Evolutionary conservation across 2,797 vertebrate species (phyloP).

Genomic region (Novumbra hubbsi): DNA sequence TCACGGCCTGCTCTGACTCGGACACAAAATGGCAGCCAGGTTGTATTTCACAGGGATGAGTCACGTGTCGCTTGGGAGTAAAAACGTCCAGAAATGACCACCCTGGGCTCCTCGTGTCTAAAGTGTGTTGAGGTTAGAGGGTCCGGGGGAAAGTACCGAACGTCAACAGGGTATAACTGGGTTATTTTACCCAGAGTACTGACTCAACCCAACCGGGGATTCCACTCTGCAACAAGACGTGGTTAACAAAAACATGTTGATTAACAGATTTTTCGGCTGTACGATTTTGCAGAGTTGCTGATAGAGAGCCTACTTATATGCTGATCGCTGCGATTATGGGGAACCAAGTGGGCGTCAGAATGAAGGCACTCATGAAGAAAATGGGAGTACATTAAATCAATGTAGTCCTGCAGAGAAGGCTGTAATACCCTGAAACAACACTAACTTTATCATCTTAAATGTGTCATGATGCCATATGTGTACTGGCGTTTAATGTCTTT

Average conservation of each 20-base stretch:
- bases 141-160: too few species aligned
- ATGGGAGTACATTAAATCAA: conserved; percentile 71
- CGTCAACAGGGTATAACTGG: conserved; percentile 53
- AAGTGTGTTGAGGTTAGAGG: conserved; percentile 46
- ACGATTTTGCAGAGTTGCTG: conserved; percentile 74
- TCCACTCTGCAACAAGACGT: conserved; percentile 72
- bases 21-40: conserved; percentile 77
- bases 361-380: conserved; percentile 73
- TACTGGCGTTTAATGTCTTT: conserved; percentile 18
- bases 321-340: conserved; percentile 75
- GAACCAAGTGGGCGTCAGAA: conserved; percentile 71
- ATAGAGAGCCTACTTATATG: conserved; percentile 75
- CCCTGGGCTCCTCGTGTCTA: conserved; percentile 61
- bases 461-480: conserved; percentile 38
- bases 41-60: conserved; percentile 69
- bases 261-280: conserved; percentile 73
- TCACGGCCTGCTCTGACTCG: background rate
- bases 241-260: conserved; percentile 78
- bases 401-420: conserved; percentile 53
- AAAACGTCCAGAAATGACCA: conserved; percentile 61
- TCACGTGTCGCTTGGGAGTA: conserved; percentile 64
- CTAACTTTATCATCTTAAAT: conserved; percentile 59
- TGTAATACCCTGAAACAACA: conserved; percentile 63
- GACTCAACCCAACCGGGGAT: conserved; percentile 69
- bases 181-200: conserved; percentile 71